Conservation (phyloP, 2,888 invertebrate species). For the Eupithecia tripunctaria region DNA sequence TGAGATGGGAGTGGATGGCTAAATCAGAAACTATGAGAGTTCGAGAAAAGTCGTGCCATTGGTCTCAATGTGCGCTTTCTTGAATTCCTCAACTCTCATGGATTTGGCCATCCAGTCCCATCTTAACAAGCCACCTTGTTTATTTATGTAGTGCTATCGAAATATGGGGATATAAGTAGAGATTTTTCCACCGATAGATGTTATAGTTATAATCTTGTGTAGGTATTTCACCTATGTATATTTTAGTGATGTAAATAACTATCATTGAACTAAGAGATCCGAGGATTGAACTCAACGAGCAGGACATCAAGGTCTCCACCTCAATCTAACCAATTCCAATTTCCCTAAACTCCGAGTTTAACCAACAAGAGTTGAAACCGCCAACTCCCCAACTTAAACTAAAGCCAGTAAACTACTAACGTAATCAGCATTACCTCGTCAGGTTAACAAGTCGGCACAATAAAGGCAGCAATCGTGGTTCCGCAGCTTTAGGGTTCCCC, state of each 20-base stretch:
- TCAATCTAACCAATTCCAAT: not conserved
- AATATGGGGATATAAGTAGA: no score
- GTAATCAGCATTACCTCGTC: slow-evolving; percentile 47
- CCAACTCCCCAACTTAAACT: slow-evolving; percentile 24
- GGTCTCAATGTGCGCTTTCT: no score
- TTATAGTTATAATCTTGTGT: no score
- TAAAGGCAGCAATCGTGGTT: slow-evolving; percentile 57
- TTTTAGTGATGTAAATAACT: not conserved
- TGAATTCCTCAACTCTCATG: no score
- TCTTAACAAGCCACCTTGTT: no score
- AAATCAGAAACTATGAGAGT: no score
- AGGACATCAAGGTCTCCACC: not conserved
- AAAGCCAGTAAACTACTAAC: slow-evolving; percentile 40
- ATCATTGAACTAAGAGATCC: not conserved
- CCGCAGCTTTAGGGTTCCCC: slow-evolving; percentile 50
- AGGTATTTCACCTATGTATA: not conserved
- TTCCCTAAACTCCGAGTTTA: slow-evolving; percentile 5
- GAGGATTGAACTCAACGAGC: not conserved
- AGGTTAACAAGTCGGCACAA: slow-evolving; percentile 57
- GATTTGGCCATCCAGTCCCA: no score
- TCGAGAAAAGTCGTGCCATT: no score
- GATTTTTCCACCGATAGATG: no score
- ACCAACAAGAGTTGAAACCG: not conserved
- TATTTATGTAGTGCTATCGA: no score
- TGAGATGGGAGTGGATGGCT: no score